Evolutionary conservation across 1,140 invertebrate genomes (phyloP).

Genomic region (Drosophila miranda): DNA sequence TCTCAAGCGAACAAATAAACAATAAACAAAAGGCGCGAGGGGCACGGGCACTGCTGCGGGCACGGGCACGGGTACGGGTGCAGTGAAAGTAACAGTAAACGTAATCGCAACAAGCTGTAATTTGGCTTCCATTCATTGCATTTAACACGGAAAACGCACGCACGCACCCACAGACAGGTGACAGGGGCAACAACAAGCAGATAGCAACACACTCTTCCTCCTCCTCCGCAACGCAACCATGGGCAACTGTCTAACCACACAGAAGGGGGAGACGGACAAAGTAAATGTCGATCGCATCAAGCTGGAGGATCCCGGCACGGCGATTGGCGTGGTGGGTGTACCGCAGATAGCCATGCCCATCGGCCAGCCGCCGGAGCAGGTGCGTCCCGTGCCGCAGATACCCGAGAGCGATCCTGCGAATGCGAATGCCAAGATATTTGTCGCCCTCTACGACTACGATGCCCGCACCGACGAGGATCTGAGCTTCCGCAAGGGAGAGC

Average conservation of each 20-base stretch:
- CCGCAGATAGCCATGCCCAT: slow-evolving; percentile 63
- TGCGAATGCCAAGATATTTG: slow-evolving; percentile 93
- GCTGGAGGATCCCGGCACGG: slow-evolving; percentile 63
- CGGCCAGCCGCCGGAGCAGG: slow-evolving; percentile 78
- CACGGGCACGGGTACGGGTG: slow-evolving; percentile 11
- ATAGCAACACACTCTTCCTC: slow-evolving; percentile 2
- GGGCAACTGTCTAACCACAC: slow-evolving; percentile 81
- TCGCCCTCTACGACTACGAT: slow-evolving; percentile 99
- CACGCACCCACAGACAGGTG: slow-evolving; percentile 5
- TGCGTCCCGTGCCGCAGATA: slow-evolving; percentile 82
- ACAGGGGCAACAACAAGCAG: slow-evolving; percentile 1
- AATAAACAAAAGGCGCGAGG: slow-evolving; percentile 67
- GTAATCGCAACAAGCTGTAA: slow-evolving; percentile 38
- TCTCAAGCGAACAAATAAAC: slow-evolving; percentile 62
- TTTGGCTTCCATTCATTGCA: slow-evolving; percentile 74
- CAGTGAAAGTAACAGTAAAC: slow-evolving; percentile 73
- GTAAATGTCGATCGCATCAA: slow-evolving; percentile 64
- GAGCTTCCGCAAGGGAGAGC: slow-evolving; percentile 98
- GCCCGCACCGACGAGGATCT: slow-evolving; percentile 99
- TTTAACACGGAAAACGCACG: slow-evolving; percentile 51
- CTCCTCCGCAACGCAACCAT: slow-evolving; percentile 45
- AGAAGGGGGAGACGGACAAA: slow-evolving; percentile 76
- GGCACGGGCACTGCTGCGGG: slow-evolving; percentile 40
- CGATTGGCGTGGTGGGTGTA: slow-evolving; percentile 62
- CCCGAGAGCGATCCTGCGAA: slow-evolving; percentile 86